phyloP scores from a whole-genome alignment of 2,888 invertebrate species.

The Tachina grossa region DNA sequence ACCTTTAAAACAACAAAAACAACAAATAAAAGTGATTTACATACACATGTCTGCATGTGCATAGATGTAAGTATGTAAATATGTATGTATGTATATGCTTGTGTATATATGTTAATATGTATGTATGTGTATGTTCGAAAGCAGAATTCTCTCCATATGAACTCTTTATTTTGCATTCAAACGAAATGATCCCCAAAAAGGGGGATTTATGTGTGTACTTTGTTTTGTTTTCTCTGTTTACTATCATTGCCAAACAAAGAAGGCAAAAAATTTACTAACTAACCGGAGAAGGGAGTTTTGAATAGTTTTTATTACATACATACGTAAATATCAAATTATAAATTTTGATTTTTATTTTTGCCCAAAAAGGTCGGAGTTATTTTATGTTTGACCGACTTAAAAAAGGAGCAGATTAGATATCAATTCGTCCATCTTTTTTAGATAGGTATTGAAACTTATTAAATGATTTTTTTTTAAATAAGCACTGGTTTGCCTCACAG shows the following conservation, averaged over 20 bases:
- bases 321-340: neutral
- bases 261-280: neutral
- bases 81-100: neutral
- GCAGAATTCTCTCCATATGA: conserved; percentile 7
- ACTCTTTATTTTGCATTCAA: conserved; percentile 6
- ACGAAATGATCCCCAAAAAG: conserved; percentile 10
- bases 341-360: too few species aligned
- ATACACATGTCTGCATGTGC: neutral
- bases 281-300: neutral
- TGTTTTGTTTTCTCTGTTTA: conserved; percentile 23
- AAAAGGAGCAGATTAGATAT: too few species aligned
- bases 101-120: neutral
- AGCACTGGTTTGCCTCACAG: too few species aligned
- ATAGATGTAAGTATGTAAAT: neutral
- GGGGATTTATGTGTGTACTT: neutral
- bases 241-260: conserved; percentile 4
- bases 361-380: too few species aligned
- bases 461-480: too few species aligned
- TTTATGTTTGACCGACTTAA: too few species aligned
- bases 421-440: too few species aligned
- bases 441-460: too few species aligned
- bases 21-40: conserved; percentile 17
- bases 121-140: neutral
- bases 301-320: neutral
- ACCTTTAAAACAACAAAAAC: conserved; percentile 14